phyloP scores from a whole-genome alignment of 2,113 vertebrate species.

The Myocastor coypus region DNA sequence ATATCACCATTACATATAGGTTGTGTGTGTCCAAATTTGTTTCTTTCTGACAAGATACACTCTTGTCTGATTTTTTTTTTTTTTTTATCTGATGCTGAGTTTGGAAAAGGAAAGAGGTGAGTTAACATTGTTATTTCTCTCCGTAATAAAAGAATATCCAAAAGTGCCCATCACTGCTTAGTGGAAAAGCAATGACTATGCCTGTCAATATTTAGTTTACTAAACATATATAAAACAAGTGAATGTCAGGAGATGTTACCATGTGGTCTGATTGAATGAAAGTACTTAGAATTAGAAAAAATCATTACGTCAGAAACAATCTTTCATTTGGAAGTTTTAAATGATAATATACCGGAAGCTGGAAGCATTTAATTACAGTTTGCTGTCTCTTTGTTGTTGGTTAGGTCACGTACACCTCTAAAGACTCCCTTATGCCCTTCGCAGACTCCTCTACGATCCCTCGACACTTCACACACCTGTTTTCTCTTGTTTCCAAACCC shows the following conservation, averaged over 20 bases:
- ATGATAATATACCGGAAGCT: not conserved
- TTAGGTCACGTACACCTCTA: slow-evolving; percentile 30
- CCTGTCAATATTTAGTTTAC: not conserved
- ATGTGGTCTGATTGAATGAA: not conserved
- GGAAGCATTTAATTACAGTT: slow-evolving; percentile 65
- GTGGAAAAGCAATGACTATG: not conserved
- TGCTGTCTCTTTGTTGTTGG: slow-evolving; percentile 62
- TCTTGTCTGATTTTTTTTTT: slow-evolving; percentile 51
- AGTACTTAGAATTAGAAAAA: slow-evolving; percentile 46
- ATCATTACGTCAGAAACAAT: slow-evolving; percentile 27
- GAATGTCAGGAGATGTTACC: not conserved
- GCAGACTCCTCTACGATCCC: slow-evolving; percentile 70
- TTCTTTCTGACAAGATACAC: slow-evolving; percentile 46
- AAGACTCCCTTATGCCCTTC: slow-evolving; percentile 76
- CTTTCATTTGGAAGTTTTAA: not conserved
- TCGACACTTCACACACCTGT: slow-evolving; percentile 75
- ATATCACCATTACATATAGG: not conserved
- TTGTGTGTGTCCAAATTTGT: not conserved
- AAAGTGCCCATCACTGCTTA: not conserved
- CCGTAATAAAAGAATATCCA: not conserved
- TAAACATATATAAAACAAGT: not conserved
- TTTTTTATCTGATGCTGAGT: slow-evolving; percentile 34
- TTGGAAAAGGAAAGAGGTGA: not conserved
- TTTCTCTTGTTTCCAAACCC: slow-evolving; percentile 78
- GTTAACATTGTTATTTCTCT: not conserved